Evolutionary conservation across 2,888 invertebrate genomes (phyloP), one percentile per base, ranked within the genome.

Genomic region (Cerceris rybyensis): DNA sequence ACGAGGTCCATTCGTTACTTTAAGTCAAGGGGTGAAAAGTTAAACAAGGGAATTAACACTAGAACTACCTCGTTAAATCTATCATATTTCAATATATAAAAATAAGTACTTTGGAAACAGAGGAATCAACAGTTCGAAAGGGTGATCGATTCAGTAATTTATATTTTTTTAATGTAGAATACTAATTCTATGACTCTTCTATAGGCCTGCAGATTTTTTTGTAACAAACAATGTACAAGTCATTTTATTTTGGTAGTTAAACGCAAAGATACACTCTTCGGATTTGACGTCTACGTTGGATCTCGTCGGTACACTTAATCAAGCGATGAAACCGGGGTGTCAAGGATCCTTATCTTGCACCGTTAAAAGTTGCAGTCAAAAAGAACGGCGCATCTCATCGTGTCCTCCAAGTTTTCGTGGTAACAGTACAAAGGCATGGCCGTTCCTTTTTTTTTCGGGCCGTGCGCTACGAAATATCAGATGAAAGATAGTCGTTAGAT

Each of bases 401-500:
- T 55, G n/a, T 52, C 64, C 9, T 14, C 54, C 57, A 28, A 16
- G 17, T 46, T 65, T 58, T 67, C 60, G 60, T 72, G 61, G 66
- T 52, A 70, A 55, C 68, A 49, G 70, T 55, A 59, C 50, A 41
- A 54, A 41, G 58, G 55, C 50, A 46, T 52, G 61, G 1, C 55
- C 46, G 52, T 84, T 79, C 76, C 76, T 61, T 83, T 71, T 79
- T 61, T 83, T 71, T 75, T 55, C 67, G 74, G 52, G 39, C 54
- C 70, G 65, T 43, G 39, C 63, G 39, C 63, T 59, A 60, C 75
- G 66, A 50, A 66, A 54, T 83, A 86, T 86, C 87, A 84, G 88
- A 87, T 87, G 74, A 70, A 66, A 88, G 83, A 87, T 87, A 86
- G 83, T 81, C 82, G 81, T 86, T 78, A 75, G 84, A 86, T 86